Percentiles rank a stretch among this genome's conserved stretches.
These are phyloP conservation scores for Choreutis nemorana DNA, from an alignment of 2,888 invertebrate species.

Conservation along the genomic window DNA sequence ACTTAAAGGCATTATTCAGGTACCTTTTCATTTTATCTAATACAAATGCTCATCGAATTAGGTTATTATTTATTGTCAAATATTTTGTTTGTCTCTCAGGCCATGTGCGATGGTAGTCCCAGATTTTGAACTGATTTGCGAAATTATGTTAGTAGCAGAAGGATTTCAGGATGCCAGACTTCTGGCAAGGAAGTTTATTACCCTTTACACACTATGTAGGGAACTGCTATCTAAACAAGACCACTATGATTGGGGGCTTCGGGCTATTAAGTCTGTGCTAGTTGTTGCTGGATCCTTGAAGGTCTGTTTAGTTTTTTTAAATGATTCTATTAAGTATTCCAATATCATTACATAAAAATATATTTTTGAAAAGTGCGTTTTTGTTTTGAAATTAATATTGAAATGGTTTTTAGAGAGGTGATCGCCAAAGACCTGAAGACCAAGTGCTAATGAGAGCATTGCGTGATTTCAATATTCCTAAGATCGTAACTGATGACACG, in stretches of 20 bases:
- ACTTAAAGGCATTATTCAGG: slow-evolving; percentile 73
- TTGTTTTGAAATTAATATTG: slow-evolving; percentile 1
- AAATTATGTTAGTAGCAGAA: slow-evolving; percentile 96
- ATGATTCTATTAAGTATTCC: background rate
- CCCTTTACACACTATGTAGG: slow-evolving; percentile 86
- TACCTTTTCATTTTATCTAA: slow-evolving; percentile 11
- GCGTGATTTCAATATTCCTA: slow-evolving; percentile 93
- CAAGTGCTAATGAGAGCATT: slow-evolving; percentile 94
- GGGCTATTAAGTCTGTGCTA: slow-evolving; percentile 94
- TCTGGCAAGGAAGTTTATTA: slow-evolving; percentile 92
- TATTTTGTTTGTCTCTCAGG: slow-evolving; percentile 46
- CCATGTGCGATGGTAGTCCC: slow-evolving; percentile 98
- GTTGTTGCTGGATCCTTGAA: slow-evolving; percentile 94
- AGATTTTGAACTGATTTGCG: slow-evolving; percentile 94
- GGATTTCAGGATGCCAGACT: slow-evolving; percentile 93
- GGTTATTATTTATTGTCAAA: background rate
- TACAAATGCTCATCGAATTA: slow-evolving; percentile 1
- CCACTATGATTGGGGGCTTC: slow-evolving; percentile 96
- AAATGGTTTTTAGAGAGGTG: slow-evolving; percentile 63
- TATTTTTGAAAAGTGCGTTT: slow-evolving; percentile 6
- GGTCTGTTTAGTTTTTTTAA: slow-evolving; percentile 28
- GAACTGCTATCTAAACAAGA: slow-evolving; percentile 94
- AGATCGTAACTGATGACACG: slow-evolving; percentile 91
- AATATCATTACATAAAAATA: background rate
- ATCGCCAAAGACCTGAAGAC: slow-evolving; percentile 83